Conservation (phyloP, 1,140 invertebrate species). For the Muscidifurax raptorellus region DNA sequence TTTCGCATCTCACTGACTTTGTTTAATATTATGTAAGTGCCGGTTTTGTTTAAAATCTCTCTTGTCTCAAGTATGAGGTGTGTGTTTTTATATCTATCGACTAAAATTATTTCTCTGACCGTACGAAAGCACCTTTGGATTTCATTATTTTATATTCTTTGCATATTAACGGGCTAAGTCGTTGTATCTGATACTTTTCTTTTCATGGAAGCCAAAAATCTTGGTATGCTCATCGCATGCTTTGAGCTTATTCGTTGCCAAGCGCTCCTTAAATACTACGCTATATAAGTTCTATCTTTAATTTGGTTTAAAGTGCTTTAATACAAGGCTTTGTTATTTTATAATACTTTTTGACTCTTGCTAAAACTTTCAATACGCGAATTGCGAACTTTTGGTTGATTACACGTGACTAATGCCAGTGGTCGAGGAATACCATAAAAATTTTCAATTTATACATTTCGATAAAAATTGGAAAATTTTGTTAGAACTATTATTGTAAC, state of each 20-base stretch:
- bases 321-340: background rate
- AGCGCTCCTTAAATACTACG: background rate
- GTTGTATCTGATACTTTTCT: background rate
- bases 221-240: background rate
- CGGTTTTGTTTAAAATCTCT: background rate
- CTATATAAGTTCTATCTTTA: background rate
- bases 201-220: background rate
- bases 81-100: constrained; percentile 3
- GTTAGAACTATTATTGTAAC: background rate
- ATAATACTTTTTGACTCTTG: background rate
- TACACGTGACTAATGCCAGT: background rate
- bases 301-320: background rate
- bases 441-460: background rate
- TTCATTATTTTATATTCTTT: background rate
- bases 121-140: constrained; percentile 1
- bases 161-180: background rate
- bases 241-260: background rate
- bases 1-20: background rate
- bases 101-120: constrained; percentile 32
- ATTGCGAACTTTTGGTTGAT: background rate
- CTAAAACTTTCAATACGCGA: background rate
- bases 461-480: background rate
- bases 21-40: constrained; percentile 4
- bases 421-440: background rate
- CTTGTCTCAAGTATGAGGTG: background rate